phyloP scores from a whole-genome alignment of 2,888 invertebrate genomes.

The Drosophila helvetica region DNA sequence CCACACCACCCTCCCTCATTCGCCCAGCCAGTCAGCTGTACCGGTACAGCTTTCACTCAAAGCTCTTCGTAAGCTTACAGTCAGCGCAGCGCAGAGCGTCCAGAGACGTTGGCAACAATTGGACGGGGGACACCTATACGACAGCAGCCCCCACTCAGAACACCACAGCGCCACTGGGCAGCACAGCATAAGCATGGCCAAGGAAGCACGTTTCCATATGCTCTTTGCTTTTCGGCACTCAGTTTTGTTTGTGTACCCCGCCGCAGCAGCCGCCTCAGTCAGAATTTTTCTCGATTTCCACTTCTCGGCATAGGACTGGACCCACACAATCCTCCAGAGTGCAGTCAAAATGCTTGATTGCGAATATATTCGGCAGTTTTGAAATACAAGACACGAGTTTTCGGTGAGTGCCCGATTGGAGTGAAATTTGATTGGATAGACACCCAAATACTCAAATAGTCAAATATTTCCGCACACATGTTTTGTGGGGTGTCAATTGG shows the following conservation, averaged over 20 bases:
- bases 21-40: constrained; percentile 22
- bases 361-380: background rate
- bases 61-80: constrained; percentile 65
- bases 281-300: constrained; percentile 25
- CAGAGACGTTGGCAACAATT: constrained; percentile 49
- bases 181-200: constrained; percentile 54
- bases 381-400: background rate
- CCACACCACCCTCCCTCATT: constrained; percentile 6
- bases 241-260: constrained; percentile 68
- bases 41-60: constrained; percentile 45
- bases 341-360: constrained; percentile 19
- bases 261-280: constrained; percentile 5
- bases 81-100: constrained; percentile 47
- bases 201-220: constrained; percentile 73
- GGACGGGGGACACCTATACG: constrained; percentile 10
- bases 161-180: constrained; percentile 20
- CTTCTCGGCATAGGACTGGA: background rate
- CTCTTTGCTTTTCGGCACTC: constrained; percentile 39
- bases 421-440: too few species aligned
- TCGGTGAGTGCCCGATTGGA: background rate
- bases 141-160: constrained; percentile 2
- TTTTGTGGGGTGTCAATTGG: constrained; percentile 8
- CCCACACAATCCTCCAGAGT: background rate
- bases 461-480: constrained; percentile 6
- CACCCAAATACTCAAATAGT: too few species aligned